Evolutionary conservation across 1,140 invertebrate species (phyloP).

Genomic region (Platyura marginata): DNA sequence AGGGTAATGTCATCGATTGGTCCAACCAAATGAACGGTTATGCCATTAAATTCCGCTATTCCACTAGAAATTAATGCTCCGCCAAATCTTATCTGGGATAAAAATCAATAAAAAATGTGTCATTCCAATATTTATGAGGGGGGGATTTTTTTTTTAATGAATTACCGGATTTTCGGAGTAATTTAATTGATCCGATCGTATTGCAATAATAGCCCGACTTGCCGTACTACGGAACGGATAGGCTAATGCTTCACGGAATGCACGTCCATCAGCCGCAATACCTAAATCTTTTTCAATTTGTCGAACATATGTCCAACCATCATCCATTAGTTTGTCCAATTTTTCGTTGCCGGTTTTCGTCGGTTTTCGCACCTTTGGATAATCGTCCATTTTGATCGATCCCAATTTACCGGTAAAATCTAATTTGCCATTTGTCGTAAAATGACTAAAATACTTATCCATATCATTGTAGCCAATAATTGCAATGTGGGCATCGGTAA

Average conservation of each 20-base stretch:
- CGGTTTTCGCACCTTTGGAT: constrained; percentile 7
- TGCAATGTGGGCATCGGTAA: constrained; percentile 36
- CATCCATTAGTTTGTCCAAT: constrained; percentile 12
- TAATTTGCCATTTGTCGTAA: constrained; percentile 30
- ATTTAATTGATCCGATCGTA: constrained; percentile 18
- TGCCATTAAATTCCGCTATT: constrained; percentile 14
- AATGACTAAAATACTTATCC: constrained; percentile 28
- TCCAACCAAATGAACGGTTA: constrained; percentile 15
- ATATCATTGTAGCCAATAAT: constrained; percentile 35
- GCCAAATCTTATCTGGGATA: constrained; percentile 12
- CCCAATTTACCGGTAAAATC: constrained; percentile 34
- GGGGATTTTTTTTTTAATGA: not conserved
- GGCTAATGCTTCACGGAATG: constrained; percentile 31
- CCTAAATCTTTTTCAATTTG: not conserved
- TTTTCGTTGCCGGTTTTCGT: constrained; percentile 8
- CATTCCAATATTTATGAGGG: not conserved
- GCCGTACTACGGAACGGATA: constrained; percentile 42
- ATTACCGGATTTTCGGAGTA: constrained; percentile 17
- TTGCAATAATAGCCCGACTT: constrained; percentile 33
- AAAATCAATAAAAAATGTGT: constrained; percentile 2
- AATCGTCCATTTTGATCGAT: constrained; percentile 28
- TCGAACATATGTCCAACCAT: constrained; percentile 9
- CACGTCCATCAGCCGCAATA: constrained; percentile 21
- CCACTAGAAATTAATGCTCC: constrained; percentile 12
- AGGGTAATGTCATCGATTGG: constrained; percentile 12